phyloP scores from a whole-genome alignment of 2,888 invertebrate species.

The Acanthosepion esculentum region DNA sequence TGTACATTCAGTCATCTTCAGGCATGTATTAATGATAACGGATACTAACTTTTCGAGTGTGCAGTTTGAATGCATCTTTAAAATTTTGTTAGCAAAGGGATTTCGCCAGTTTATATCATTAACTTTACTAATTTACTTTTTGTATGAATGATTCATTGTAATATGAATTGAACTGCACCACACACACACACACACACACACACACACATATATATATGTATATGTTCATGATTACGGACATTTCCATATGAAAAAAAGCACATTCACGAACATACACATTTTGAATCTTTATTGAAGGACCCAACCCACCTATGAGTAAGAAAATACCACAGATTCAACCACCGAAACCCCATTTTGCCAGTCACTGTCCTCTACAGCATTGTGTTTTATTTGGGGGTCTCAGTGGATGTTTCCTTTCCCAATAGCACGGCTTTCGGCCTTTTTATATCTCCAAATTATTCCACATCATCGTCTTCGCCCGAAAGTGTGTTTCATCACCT shows the following conservation, averaged over 20 bases:
- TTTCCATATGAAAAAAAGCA: not conserved
- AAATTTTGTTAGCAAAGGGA: too few relatives aligned
- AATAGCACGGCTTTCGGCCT: not conserved
- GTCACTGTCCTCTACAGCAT: too few relatives aligned
- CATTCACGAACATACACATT: not conserved
- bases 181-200: too few relatives aligned
- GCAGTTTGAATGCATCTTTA: too few relatives aligned
- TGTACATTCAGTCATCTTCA: too few relatives aligned
- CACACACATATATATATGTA: not conserved
- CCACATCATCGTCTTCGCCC: not conserved
- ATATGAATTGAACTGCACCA: too few relatives aligned
- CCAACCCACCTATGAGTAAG: not conserved
- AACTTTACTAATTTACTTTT: too few relatives aligned
- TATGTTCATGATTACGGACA: not conserved
- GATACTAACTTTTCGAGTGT: too few relatives aligned
- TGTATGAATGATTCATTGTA: too few relatives aligned
- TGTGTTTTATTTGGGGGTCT: not conserved
- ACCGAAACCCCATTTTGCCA: not conserved
- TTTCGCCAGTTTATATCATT: too few relatives aligned
- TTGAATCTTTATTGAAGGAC: not conserved
- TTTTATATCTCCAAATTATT: slow-evolving; percentile 21
- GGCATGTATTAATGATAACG: too few relatives aligned
- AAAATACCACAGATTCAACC: slow-evolving; percentile 18
- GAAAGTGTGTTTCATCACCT: not conserved
- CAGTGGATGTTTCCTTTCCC: not conserved